These are phyloP conservation scores for Morus bassanus DNA, from an alignment of 2,797 vertebrate genomes.

Conservation along the genomic window DNA sequence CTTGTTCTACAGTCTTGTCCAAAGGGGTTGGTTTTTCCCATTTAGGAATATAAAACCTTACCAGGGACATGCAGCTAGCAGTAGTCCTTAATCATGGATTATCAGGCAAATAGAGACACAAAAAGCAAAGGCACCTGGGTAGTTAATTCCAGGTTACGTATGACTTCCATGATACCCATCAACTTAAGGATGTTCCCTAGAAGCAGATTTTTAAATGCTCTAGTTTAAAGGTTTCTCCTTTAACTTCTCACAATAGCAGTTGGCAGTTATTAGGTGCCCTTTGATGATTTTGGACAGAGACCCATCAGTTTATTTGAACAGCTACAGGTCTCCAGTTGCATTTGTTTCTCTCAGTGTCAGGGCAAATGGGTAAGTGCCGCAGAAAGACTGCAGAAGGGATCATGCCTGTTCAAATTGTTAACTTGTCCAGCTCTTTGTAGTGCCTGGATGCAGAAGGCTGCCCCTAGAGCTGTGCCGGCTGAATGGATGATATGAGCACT, in stretches of 20 bases:
- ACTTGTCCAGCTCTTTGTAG: not conserved
- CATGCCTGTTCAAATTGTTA: rapidly evolving
- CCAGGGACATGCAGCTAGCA: not conserved
- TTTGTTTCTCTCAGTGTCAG: not conserved
- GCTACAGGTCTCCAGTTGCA: not conserved
- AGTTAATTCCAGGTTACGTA: not conserved
- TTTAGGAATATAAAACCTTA: not conserved
- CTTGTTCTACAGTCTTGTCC: not conserved
- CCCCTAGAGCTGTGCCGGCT: not conserved
- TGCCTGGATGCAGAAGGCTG: not conserved
- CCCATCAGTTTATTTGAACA: not conserved
- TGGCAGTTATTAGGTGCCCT: not conserved
- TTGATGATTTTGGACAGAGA: not conserved
- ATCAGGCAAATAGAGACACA: not conserved
- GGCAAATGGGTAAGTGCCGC: not conserved
- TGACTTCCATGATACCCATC: not conserved
- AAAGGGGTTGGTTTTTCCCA: not conserved
- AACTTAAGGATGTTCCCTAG: not conserved
- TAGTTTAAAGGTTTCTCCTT: not conserved
- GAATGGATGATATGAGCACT: not conserved
- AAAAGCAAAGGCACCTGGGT: not conserved
- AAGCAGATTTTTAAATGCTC: not conserved
- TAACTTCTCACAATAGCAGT: not conserved
- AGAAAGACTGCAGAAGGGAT: not conserved
- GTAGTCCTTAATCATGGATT: not conserved